A percentile compares a stretch with the other conserved stretches of the same genome.
These are phyloP conservation scores for Leptopilina boulardi DNA, from an alignment of 1,140 invertebrate species.

Conservation along the genomic window DNA sequence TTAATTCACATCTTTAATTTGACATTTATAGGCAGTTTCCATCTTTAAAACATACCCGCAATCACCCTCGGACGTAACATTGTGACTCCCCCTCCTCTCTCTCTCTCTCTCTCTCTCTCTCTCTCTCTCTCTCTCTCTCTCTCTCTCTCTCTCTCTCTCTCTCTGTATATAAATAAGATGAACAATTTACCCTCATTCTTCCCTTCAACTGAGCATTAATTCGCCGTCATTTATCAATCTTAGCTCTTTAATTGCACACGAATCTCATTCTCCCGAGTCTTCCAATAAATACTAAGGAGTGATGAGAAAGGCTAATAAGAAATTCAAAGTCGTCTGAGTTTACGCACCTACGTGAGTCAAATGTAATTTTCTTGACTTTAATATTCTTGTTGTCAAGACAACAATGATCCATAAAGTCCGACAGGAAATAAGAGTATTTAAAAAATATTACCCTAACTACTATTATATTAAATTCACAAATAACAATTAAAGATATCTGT, in stretches of 20 bases:
- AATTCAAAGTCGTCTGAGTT: constrained; percentile 41
- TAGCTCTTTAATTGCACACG: constrained; percentile 73
- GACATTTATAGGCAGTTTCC: not conserved
- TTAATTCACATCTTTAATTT: not conserved
- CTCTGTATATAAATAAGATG: not conserved
- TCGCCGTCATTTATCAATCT: constrained; percentile 75
- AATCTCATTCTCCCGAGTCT: constrained; percentile 55
- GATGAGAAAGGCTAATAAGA: constrained; percentile 48
- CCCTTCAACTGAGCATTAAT: constrained; percentile 64
- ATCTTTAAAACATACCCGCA: not conserved
- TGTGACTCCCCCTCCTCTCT: constrained; percentile 48
- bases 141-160: constrained; percentile 47
- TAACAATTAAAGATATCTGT: not conserved
- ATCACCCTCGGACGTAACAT: not conserved
- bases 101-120: constrained; percentile 42
- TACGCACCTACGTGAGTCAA: constrained; percentile 41
- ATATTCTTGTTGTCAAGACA: not conserved
- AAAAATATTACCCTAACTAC: too few species aligned
- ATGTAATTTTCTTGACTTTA: constrained; percentile 31
- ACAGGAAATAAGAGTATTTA: too few species aligned
- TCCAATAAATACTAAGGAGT: constrained; percentile 32
- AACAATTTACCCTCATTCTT: constrained; percentile 46
- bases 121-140: constrained; percentile 44
- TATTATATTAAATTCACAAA: not conserved
- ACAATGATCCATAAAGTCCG: too few species aligned